Conservation (phyloP, 2,888 invertebrate species). For the Oxyteleia sp. region DNA sequence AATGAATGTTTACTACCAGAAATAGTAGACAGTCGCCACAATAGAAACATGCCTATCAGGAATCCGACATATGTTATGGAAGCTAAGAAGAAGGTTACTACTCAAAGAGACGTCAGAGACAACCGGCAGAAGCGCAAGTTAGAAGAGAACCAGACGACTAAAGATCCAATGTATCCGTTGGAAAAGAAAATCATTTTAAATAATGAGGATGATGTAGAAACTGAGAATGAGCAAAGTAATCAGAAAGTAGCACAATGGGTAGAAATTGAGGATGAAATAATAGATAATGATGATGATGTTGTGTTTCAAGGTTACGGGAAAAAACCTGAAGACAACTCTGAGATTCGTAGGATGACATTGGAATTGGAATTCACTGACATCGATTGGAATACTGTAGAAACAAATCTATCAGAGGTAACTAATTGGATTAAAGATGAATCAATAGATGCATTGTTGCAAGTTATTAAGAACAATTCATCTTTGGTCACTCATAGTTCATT, state of each 20-base stretch:
- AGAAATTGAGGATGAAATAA: neutral
- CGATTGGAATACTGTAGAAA: no score
- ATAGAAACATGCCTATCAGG: conserved; percentile 9
- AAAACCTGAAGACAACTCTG: neutral
- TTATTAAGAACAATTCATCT: neutral
- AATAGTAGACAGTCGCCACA: conserved; percentile 74
- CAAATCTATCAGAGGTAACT: neutral
- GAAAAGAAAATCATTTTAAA: neutral
- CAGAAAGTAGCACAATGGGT: neutral
- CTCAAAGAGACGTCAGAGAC: neutral
- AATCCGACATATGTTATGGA: neutral
- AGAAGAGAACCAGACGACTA: no score
- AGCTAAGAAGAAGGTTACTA: neutral
- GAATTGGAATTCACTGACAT: neutral
- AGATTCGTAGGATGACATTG: neutral
- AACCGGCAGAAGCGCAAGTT: neutral
- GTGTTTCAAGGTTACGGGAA: neutral
- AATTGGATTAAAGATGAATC: neutral
- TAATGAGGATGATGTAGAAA: neutral
- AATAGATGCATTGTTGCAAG: neutral
- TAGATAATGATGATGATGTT: neutral
- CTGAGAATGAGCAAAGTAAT: neutral
- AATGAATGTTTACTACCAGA: conserved; percentile 75
- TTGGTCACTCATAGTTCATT: neutral
- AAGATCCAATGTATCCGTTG: no score